Base-by-base conservation (phyloP, 2,888 invertebrate genomes). In the Drosophila subsilvestris region DNA sequence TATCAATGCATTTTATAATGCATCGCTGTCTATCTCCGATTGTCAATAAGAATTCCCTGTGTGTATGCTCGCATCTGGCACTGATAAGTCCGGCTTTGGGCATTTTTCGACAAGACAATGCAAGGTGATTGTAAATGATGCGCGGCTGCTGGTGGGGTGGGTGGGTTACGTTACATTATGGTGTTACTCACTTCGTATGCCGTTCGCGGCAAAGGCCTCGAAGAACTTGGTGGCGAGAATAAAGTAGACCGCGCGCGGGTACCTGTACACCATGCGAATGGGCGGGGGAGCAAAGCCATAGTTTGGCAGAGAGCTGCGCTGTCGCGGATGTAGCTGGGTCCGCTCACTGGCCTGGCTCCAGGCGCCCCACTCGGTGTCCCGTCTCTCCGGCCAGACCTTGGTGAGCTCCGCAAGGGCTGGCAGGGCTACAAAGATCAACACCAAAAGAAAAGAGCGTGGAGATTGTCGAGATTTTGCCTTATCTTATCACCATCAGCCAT, bases 141-240 rank as follows among this genome's bases (percentile, higher is more conserved):
- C 47, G 27, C 7, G 43, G 32, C 29, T 12, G 1, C 14, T 29
- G 6, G n/a, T n/a, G 12, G 18, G 20, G 17, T 43, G 44, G 27
- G 4, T n/a, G n/a, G n/a, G 3, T 20, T 20, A 20, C 20, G 20
- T 5, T 25, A 25, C 25, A 22, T 22, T 22, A 22, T 4, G n/a
- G n/a, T n/a, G 12, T 55, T n/a, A 91, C 91, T 91, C 71, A 92
- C 92, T 92, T 88, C 92, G 80, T 37, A 92, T 90, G 63, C 92
- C 92, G 79, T 92, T 92, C 6, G 92, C 92, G 0, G 92, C 91
- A 73, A 92, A 91, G 9, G 92, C 91, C 81, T 92, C 92, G 60
- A 92, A 92, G 68, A 92, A 91, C 72, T 92, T 92, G 17, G 90
- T 88, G 43, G 80, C 71, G 50, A 92, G 74, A 42, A 92, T 79